A percentile compares a stretch with the other conserved stretches of the same genome.
Conservation (phyloP, 1,140 invertebrate species). For the Trachelipus rathkii region DNA sequence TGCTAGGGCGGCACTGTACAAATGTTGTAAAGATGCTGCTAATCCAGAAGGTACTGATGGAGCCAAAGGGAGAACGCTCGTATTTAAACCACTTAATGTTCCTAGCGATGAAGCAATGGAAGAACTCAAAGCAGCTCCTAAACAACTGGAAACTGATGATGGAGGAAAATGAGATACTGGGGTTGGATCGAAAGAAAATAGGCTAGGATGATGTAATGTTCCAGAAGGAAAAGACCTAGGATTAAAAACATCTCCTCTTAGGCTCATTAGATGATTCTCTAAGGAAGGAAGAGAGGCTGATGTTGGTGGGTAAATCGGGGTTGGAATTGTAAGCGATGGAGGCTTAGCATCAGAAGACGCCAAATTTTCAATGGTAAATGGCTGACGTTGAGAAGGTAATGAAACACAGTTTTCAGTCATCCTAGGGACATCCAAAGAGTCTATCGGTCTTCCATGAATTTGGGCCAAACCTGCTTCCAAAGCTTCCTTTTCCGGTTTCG, state of each 20-base stretch:
- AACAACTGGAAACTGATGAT: neutral
- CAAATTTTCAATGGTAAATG: constrained; percentile 34
- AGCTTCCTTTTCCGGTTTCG: constrained; percentile 68
- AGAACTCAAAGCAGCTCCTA: neutral
- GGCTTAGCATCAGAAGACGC: constrained; percentile 39
- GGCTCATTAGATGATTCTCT: neutral
- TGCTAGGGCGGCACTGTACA: constrained; percentile 38
- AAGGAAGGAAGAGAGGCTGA: neutral
- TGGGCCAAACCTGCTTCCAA: constrained; percentile 62
- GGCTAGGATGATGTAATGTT: neutral
- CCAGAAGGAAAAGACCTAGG: neutral
- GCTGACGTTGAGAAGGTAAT: constrained; percentile 22
- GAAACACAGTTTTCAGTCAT: constrained; percentile 17
- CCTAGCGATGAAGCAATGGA: neutral
- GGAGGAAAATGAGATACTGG: neutral
- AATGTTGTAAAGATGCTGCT: constrained; percentile 34
- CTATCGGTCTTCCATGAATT: constrained; percentile 22
- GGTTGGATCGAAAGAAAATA: neutral
- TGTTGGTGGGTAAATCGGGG: constrained; percentile 25
- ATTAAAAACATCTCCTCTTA: neutral
- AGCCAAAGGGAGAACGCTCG: constrained; percentile 19
- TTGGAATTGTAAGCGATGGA: constrained; percentile 28
- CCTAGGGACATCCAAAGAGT: constrained; percentile 16
- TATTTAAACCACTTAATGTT: neutral
- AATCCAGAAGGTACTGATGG: constrained; percentile 30